Evolutionary conservation across 1,140 invertebrate species (phyloP).

Genomic region (Eupristina koningsbergeri): DNA sequence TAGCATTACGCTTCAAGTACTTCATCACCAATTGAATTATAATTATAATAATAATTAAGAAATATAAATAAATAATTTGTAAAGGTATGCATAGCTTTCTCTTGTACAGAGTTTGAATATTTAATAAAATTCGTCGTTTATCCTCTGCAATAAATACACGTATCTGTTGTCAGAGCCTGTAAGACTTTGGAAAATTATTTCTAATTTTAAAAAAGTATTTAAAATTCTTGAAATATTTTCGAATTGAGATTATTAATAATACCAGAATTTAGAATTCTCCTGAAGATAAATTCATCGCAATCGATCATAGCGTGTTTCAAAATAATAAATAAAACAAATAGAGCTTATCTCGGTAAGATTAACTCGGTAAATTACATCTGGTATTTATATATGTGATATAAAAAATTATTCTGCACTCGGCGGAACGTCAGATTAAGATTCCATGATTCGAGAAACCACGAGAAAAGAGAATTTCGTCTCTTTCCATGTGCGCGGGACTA

Average conservation of each 20-base stretch:
- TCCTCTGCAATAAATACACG: no score
- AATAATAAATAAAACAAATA: not conserved
- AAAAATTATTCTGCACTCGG: not conserved
- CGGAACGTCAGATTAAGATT: conserved; percentile 1
- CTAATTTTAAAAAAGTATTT: not conserved
- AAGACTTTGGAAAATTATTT: no score
- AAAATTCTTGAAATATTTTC: not conserved
- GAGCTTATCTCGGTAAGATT: not conserved
- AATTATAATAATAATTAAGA: not conserved
- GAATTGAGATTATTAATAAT: not conserved
- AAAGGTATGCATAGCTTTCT: not conserved
- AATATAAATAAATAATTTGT: no score
- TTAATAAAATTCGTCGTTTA: not conserved
- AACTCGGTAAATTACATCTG: not conserved
- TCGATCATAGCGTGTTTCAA: not conserved
- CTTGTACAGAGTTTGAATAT: not conserved
- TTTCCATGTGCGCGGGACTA: conserved; percentile 6
- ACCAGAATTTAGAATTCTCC: not conserved
- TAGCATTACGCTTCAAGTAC: not conserved
- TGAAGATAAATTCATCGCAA: no score
- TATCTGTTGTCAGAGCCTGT: no score
- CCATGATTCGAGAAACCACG: conserved; percentile 30
- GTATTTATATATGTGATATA: not conserved
- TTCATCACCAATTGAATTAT: not conserved
- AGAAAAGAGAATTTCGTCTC: conserved; percentile 19